phyloP scores from a whole-genome alignment of 1,140 invertebrate genomes.

The Cotesia chilonis region DNA sequence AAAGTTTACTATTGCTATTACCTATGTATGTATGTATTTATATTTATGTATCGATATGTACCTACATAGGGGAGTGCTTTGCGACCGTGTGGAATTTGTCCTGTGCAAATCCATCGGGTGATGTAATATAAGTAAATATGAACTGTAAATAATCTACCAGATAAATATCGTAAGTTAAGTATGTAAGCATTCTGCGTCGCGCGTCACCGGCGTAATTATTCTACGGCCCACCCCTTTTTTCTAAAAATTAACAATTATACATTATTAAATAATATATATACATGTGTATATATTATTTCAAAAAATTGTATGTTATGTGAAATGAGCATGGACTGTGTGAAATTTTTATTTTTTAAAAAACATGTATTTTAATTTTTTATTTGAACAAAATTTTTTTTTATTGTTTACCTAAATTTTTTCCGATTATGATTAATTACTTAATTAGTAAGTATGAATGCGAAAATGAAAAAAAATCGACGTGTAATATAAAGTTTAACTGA shows the following conservation, averaged over 20 bases:
- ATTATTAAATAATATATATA: background rate
- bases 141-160: constrained; percentile 66
- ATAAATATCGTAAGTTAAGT: constrained; percentile 65
- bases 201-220: constrained; percentile 41
- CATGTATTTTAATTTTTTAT: background rate
- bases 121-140: constrained; percentile 68
- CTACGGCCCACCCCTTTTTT: constrained; percentile 26
- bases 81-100: constrained; percentile 57
- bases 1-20: constrained; percentile 23
- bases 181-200: constrained; percentile 53
- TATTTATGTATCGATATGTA: too few relatives aligned
- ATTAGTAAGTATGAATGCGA: constrained; percentile 4
- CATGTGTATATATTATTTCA: background rate
- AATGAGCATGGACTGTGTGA: too few relatives aligned
- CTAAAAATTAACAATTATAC: constrained; percentile 8
- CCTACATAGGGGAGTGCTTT: constrained; percentile 49
- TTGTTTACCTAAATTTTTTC: too few relatives aligned
- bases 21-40: too few relatives aligned
- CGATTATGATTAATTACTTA: too few relatives aligned
- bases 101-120: constrained; percentile 57
- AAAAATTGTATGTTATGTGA: background rate
- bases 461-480: background rate
- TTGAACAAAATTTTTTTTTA: too few relatives aligned
- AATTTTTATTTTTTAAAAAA: background rate
- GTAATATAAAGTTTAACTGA: background rate